Conservation (phyloP, 2,888 invertebrate species). For the Reticulitermes lucifugus region DNA sequence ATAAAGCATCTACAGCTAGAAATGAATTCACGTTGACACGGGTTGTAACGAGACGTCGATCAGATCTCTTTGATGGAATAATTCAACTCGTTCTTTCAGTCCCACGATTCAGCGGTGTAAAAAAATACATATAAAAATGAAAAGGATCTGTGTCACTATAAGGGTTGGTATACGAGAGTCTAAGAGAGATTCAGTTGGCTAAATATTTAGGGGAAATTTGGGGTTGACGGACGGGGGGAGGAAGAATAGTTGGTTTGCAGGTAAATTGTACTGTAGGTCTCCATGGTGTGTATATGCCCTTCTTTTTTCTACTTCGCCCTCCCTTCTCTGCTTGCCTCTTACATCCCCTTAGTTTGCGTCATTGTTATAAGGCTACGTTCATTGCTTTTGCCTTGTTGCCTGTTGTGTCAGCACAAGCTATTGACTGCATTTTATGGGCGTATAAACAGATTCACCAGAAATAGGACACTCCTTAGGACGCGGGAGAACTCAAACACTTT, state of each 20-base stretch:
- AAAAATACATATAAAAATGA: background rate
- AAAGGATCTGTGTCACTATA: background rate
- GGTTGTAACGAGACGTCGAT: background rate
- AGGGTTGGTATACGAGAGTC: background rate
- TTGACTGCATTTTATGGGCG: conserved; percentile 37
- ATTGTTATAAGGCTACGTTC: background rate
- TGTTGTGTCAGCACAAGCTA: conserved; percentile 46
- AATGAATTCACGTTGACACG: background rate
- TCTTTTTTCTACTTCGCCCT: background rate
- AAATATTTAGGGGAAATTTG: conserved; percentile 51
- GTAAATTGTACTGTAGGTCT: background rate
- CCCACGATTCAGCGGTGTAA: background rate
- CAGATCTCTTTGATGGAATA: conserved; percentile 2
- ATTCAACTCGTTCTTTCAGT: background rate
- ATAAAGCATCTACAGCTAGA: background rate
- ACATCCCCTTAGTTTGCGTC: background rate
- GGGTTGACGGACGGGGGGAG: conserved; percentile 9
- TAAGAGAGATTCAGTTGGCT: conserved; percentile 47
- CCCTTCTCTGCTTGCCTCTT: background rate
- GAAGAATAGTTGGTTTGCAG: conserved; percentile 15
- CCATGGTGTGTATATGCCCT: background rate
- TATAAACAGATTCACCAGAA: conserved; percentile 28
- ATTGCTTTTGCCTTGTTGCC: conserved; percentile 35
- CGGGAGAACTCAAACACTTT: too few relatives aligned
- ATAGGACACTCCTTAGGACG: background rate